These are phyloP conservation scores for Capricornis sumatraensis DNA, from an alignment of 2,113 vertebrate species.

Conservation along the genomic window DNA sequence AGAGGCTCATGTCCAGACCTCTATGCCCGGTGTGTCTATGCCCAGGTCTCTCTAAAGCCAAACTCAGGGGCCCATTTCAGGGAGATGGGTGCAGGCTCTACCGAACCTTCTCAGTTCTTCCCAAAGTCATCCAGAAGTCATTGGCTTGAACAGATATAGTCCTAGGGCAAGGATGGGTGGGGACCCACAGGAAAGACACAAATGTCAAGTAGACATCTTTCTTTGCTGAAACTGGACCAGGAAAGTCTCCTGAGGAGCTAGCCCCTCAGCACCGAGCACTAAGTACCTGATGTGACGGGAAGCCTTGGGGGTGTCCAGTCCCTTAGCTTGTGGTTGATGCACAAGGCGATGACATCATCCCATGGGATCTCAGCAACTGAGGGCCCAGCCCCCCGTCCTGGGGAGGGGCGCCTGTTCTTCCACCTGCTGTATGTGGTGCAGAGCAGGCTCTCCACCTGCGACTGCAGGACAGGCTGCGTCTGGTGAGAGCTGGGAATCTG, in stretches of 20 bases:
- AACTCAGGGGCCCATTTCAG: background rate
- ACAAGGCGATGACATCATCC: constrained; percentile 88
- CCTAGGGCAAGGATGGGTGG: background rate
- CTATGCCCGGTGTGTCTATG: background rate
- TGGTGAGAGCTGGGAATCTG: constrained; percentile 84
- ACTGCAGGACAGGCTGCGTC: constrained; percentile 89
- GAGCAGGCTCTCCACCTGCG: constrained; percentile 89
- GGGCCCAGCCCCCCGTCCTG: constrained; percentile 51
- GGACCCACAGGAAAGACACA: background rate
- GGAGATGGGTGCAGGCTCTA: background rate
- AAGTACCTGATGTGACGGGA: constrained; percentile 82
- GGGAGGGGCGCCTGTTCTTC: constrained; percentile 40
- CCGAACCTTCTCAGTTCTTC: background rate
- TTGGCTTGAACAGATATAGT: background rate
- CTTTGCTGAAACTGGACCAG: background rate
- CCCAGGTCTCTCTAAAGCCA: background rate
- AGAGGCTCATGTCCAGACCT: background rate
- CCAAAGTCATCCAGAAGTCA: background rate
- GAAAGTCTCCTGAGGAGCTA: background rate
- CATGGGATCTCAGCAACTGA: constrained; percentile 86
- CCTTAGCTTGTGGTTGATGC: constrained; percentile 92
- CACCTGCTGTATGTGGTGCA: constrained; percentile 78
- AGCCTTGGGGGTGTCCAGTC: constrained; percentile 87
- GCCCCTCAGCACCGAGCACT: fast-evolving
- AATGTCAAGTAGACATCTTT: background rate